phyloP scores from a whole-genome alignment of 2,113 vertebrate genomes.

The Otocyon megalotis region DNA sequence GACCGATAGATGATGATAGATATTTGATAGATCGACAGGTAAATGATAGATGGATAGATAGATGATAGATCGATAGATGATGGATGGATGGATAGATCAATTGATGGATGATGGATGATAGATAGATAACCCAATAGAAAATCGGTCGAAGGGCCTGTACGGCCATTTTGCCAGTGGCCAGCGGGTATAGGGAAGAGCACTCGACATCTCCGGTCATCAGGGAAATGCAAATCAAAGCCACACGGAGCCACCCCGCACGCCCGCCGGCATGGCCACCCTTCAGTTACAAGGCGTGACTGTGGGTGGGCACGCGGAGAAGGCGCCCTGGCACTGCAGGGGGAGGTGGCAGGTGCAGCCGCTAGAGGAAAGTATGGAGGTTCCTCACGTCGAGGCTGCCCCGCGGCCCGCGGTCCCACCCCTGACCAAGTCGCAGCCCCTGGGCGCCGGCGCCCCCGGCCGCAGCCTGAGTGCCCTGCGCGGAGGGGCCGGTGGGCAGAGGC shows the following conservation, averaged over 20 bases:
- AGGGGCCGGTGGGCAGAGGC: too few species aligned
- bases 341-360: not conserved
- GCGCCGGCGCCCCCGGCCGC: too few species aligned
- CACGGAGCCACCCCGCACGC: fast-evolving
- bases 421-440: too few species aligned
- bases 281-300: fast-evolving
- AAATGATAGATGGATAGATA: not conserved
- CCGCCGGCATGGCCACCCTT: not conserved
- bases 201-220: fast-evolving
- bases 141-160: not conserved
- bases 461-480: too few species aligned
- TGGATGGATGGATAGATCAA: too few species aligned
- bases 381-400: too few species aligned
- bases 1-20: too few species aligned
- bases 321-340: fast-evolving
- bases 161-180: not conserved
- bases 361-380: fast-evolving
- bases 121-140: not conserved
- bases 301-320: not conserved
- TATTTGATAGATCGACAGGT: too few species aligned
- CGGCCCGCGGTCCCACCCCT: too few species aligned
- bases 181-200: fast-evolving
- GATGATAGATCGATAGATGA: too few species aligned
- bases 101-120: too few species aligned
- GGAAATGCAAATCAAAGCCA: not conserved